Base-by-base conservation (phyloP, 2,797 vertebrate species). In the Lithobates pipiens region DNA sequence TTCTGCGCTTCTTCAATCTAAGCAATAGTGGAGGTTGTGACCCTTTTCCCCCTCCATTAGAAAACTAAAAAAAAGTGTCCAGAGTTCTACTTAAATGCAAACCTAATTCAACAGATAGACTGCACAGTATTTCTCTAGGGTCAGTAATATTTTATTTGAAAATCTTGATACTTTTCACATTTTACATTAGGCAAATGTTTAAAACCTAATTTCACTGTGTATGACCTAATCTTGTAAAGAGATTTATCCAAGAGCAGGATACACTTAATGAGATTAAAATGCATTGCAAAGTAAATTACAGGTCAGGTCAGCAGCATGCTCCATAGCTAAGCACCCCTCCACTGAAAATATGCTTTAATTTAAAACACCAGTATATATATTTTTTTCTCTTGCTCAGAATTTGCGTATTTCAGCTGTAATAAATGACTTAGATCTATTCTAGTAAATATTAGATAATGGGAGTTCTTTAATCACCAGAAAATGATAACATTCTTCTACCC, bases 211-310 rank as follows among this genome's bases (percentile, higher is more conserved):
- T 93, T 92, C 91, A 89, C 89, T 91, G 92, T 89, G 93, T 95
- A 93, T 93, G 92, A 89, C 93, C 92, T 96, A 95, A 94, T 96
- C 92, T 91, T 89, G 89, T 93, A 94, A 95, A 95, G 92, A 92
- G 94, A 90, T 93, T 93, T 93, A 90, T 92, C 92, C 93, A 92
- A 87, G 91, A 94, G 91, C 90, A 90, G 88, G 95, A 81, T 91
- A 91, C 87, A 89, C 88, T 92, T 94, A 96, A 94, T 93, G 92
- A 95, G 93, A 95, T 96, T 96, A 96, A 93, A 92, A 93, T 90
- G 92, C 93, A 92, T 93, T 86, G 85, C 89, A 90, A 92, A 92
- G 91, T 93, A 90, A 94, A 91, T 92, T 92, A 89, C 88, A 89
- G 94, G 93, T 95, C 95, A 93, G 90, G 86, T 86, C 91, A 80